Evolutionary conservation across 2,797 vertebrate species (phyloP).

Genomic region (Microchirus variegatus): DNA sequence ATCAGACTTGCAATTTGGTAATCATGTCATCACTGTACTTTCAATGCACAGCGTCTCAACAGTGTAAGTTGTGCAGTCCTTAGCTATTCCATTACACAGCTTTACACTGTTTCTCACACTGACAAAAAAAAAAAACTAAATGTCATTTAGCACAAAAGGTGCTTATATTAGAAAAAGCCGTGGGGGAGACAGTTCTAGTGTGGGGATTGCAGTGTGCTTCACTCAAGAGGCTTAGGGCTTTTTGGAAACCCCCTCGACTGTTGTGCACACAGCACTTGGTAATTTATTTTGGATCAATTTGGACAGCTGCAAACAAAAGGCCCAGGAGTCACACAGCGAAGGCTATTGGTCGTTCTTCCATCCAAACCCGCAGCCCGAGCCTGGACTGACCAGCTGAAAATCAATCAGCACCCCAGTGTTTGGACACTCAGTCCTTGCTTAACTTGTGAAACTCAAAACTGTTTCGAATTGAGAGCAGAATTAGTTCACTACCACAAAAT

Average conservation of each 20-base stretch:
- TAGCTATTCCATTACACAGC: not conserved
- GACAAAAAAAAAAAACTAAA: not conserved
- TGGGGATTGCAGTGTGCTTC: conserved; percentile 24
- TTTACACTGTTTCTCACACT: not conserved
- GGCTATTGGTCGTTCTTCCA: conserved; percentile 34
- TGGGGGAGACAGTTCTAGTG: conserved; percentile 18
- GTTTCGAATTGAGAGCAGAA: conserved; percentile 13
- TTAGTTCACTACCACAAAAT: conserved; percentile 31
- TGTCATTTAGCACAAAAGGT: not conserved
- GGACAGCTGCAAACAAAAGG: conserved; percentile 67
- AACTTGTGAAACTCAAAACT: conserved; percentile 50
- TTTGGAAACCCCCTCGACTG: conserved; percentile 44
- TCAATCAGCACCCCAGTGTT: conserved; percentile 46
- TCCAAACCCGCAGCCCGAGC: conserved; percentile 26
- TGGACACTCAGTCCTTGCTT: conserved; percentile 26
- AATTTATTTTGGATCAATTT: conserved; percentile 68
- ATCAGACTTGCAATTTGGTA: conserved; percentile 55
- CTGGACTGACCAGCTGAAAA: conserved; percentile 27
- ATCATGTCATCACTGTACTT: conserved; percentile 30
- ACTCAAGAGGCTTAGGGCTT: conserved; percentile 36
- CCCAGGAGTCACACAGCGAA: conserved; percentile 47
- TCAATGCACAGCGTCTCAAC: conserved; percentile 6
- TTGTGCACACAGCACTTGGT: conserved; percentile 41
- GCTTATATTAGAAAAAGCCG: conserved; percentile 17
- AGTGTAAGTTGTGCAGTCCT: not conserved